These are phyloP conservation scores for Halcyon smyrnensis DNA, from an alignment of 2,797 vertebrate genomes.

Conservation along the genomic window DNA sequence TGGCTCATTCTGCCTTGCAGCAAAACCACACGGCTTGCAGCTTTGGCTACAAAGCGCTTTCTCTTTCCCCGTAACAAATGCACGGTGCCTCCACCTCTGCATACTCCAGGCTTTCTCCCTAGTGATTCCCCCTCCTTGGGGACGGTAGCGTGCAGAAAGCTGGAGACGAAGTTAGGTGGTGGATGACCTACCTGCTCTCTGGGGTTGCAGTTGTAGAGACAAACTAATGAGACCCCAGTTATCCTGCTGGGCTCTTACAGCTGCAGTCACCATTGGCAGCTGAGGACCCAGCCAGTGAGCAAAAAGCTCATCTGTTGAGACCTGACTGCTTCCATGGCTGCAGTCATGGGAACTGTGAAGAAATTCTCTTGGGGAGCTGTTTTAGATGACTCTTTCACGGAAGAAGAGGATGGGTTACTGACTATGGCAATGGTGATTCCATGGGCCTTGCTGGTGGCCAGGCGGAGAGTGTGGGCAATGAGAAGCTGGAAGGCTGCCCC, in stretches of 20 bases:
- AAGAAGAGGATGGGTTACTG: neutral
- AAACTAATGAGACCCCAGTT: neutral
- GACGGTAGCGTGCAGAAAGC: rapidly evolving
- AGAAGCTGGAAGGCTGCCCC: neutral
- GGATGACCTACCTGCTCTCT: neutral
- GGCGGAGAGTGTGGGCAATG: neutral
- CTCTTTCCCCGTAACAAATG: neutral
- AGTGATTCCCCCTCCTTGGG: neutral
- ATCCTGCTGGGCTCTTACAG: neutral
- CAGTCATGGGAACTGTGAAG: rapidly evolving
- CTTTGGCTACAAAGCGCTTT: rapidly evolving
- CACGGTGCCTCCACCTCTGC: rapidly evolving
- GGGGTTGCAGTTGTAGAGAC: neutral
- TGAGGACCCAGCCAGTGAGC: neutral
- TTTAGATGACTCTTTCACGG: neutral
- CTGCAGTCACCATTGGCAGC: neutral
- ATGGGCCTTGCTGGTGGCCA: neutral
- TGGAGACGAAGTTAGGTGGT: neutral
- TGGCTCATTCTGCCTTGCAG: neutral
- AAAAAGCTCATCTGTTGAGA: neutral
- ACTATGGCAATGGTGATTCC: neutral
- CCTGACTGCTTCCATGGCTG: neutral
- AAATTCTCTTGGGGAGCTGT: neutral
- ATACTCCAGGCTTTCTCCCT: neutral
- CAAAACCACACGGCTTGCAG: neutral